Evolutionary conservation across 2,888 invertebrate species (phyloP), one percentile per base, ranked within the genome.

Genomic region (Agrochola circellaris): DNA sequence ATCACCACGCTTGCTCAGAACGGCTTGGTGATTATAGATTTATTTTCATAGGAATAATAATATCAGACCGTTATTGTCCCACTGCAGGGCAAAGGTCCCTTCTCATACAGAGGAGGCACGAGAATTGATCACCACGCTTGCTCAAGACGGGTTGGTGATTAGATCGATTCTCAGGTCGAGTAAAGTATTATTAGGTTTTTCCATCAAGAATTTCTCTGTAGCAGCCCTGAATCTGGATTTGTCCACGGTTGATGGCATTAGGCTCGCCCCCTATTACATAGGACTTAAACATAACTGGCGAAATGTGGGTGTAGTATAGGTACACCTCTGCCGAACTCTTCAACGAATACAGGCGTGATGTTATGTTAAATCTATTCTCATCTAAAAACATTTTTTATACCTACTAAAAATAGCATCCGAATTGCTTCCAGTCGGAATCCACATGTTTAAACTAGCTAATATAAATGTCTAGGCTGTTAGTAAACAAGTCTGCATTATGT

Each of bases 401-500:
- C 2, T 34, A 20, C 17, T 58, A 73, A n/a, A 42, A 73, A 30
- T n/a, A 73, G 54, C 8, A 9, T n/a, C 42, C 3, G 6, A 23
- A 54, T 15, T 1, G n/a, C 20, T 73, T 56, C 9, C 30, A 74
- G n/a, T n/a, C 0, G 20, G 34, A 34, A 34, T 34, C 6, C 26
- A 17, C 3, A 17, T 56, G 54, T 80, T 79, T 60, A 26, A 45
- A 45, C 38, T 17, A 79, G 42, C 48, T 64, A 77, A 79, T 79
- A 30, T 8, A 79, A 70, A 42, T 51, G 77, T 78, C 77, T 78
- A 5, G 8, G 3, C 8, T 38, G 9, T 69, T 30, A 15, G 71
- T 70, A 79, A 79, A 78, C 64, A 79, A 9, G 79, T 68, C 64
- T 78, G 77, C 3, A 0, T 64, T 2, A 4, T 56, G 71, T 78